These are phyloP conservation scores for Drosophila heteroneura DNA, from an alignment of 2,888 invertebrate species.

Conservation along the genomic window DNA sequence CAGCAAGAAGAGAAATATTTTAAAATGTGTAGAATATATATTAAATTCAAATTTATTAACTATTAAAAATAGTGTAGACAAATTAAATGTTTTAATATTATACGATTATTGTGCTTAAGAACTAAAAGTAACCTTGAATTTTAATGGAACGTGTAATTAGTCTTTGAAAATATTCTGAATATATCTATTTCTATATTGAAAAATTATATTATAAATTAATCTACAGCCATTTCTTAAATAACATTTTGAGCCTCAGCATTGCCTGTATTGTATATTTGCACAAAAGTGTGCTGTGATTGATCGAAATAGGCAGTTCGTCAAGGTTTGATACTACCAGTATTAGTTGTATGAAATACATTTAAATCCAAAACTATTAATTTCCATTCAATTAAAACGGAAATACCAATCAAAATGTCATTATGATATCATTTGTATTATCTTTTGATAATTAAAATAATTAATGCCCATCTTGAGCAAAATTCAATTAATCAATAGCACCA, in stretches of 20 bases:
- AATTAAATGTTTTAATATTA: neutral
- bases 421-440: slow-evolving; percentile 13
- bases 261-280: neutral
- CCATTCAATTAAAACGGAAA: slow-evolving; percentile 12
- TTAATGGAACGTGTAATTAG: neutral
- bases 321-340: neutral
- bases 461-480: slow-evolving; percentile 54
- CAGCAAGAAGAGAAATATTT: neutral
- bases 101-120: neutral
- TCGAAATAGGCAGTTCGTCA: neutral
- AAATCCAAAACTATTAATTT: neutral
- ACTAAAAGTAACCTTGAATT: neutral
- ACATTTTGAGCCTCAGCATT: neutral
- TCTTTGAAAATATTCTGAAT: neutral
- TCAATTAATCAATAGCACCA: slow-evolving; percentile 71
- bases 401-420: neutral
- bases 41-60: neutral
- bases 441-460: slow-evolving; percentile 32
- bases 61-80: neutral
- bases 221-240: neutral
- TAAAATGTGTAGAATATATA: neutral
- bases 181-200: neutral
- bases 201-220: neutral
- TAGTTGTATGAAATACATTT: neutral
- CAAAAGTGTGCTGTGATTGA: neutral